phyloP scores from a whole-genome alignment of 2,797 vertebrate species.

The Helarctos malayanus region DNA sequence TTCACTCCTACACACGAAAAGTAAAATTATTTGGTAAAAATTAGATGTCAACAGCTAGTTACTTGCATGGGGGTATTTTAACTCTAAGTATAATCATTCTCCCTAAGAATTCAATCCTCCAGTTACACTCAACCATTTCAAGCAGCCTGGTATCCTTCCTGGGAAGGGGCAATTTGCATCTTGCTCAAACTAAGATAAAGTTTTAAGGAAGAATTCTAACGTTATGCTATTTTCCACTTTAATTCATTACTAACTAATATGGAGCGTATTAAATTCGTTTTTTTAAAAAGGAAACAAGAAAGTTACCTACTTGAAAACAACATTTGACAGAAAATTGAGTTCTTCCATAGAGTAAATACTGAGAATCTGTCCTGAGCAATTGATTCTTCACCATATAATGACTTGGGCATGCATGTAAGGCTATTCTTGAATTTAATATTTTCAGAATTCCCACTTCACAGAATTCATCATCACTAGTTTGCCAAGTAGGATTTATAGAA shows the following conservation, averaged over 20 bases:
- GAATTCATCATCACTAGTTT: neutral
- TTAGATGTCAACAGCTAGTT: neutral
- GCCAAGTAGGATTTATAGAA: neutral
- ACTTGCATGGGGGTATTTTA: neutral
- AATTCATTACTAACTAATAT: neutral
- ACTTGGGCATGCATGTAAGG: neutral
- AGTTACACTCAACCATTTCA: neutral
- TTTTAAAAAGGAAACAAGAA: neutral
- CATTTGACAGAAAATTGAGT: neutral
- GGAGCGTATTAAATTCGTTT: neutral
- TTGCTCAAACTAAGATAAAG: neutral
- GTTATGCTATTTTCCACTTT: constrained; percentile 13
- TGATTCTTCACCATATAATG: neutral
- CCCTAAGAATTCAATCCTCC: neutral
- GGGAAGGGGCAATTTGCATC: neutral
- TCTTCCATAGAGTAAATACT: neutral
- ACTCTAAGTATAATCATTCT: neutral
- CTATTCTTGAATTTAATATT: neutral
- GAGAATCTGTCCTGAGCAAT: neutral
- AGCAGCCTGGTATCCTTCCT: neutral
- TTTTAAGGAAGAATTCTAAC: constrained; percentile 45
- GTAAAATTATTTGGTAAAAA: neutral
- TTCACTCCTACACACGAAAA: neutral
- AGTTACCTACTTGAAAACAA: neutral
- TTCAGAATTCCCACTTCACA: neutral